Evolutionary conservation across 2,797 vertebrate genomes (phyloP), one percentile per base, ranked within the genome.

Genomic region (Sebastes ruberrimus): DNA sequence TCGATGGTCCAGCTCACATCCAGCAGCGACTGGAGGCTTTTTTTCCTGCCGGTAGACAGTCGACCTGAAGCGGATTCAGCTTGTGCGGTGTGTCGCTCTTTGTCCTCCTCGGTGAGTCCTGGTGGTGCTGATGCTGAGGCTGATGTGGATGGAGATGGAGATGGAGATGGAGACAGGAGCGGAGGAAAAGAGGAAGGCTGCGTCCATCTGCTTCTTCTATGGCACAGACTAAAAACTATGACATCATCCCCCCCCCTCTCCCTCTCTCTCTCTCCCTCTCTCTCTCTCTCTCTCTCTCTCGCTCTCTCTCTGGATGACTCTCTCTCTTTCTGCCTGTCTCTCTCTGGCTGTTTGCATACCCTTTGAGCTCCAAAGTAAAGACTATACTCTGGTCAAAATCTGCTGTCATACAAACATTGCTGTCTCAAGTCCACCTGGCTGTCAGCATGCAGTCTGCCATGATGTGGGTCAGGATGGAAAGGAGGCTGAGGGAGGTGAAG

Each of bases 181-280:
- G 13, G 22, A 28, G 57, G 67, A 35, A n/a, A 69, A 38, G 30
- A 86, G 83, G 84, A 82, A 84, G 88, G 85, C 88, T 91, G 91
- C 93, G 89, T 86, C 89, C 94, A 92, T 94, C 93, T 90, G 90
- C 85, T 87, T 91, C 91, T 77, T 91, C 90, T 83, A 83, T 85
- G 89, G 90, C 89, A 86, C 84, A 71, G 85, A 88, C 87, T 84
- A 70, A 91, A 93, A 94, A 89, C 90, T 80, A 96, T 96, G 95
- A 96, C 95, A 95, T 96, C 95, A 96, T 68, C 81, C 38, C 38
- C 38, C 35, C 38, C 38, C 13, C 10, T 20, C 63, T 20, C 52
- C 4, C 52, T 1, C 38, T 42, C 23, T 9, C 52, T 8, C 28
- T 20, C 70, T 22, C 49, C 2, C 49, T 6, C 27, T 6, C 33